phyloP scores from a whole-genome alignment of 2,113 vertebrate genomes.

The Pardalotus punctatus region DNA sequence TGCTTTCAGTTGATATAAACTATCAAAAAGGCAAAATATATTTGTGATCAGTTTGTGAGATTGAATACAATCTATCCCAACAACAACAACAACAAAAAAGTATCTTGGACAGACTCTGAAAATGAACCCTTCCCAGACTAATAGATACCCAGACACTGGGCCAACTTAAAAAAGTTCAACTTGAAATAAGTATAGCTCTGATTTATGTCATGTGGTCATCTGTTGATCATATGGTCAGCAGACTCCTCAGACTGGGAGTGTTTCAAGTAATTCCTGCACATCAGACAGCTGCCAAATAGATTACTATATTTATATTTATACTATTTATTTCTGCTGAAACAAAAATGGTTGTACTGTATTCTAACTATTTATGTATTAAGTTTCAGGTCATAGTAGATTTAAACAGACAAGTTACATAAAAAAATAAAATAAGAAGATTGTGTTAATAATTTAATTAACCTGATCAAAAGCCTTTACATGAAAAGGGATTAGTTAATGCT shows the following conservation, averaged over 20 bases:
- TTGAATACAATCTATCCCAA: neutral
- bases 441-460: neutral
- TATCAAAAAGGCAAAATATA: neutral
- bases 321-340: constrained; percentile 1
- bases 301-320: neutral
- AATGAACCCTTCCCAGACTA: neutral
- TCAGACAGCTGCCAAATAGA: neutral
- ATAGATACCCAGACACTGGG: neutral
- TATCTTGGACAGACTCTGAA: neutral
- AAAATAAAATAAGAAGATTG: neutral
- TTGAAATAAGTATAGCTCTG: constrained; percentile 1
- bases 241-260: neutral
- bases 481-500: neutral
- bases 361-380: neutral
- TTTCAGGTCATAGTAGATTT: neutral
- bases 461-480: neutral
- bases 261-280: constrained; percentile 12
- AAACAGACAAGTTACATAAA: neutral
- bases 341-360: neutral
- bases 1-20: neutral
- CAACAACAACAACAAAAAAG: neutral
- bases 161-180: constrained; percentile 6
- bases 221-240: constrained; percentile 18
- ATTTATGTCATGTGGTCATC: constrained; percentile 30
- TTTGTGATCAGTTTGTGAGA: neutral